Evolutionary conservation across 2,888 invertebrate species (phyloP), one percentile per base, ranked within the genome.

Genomic region (Drosophila paranaensis): DNA sequence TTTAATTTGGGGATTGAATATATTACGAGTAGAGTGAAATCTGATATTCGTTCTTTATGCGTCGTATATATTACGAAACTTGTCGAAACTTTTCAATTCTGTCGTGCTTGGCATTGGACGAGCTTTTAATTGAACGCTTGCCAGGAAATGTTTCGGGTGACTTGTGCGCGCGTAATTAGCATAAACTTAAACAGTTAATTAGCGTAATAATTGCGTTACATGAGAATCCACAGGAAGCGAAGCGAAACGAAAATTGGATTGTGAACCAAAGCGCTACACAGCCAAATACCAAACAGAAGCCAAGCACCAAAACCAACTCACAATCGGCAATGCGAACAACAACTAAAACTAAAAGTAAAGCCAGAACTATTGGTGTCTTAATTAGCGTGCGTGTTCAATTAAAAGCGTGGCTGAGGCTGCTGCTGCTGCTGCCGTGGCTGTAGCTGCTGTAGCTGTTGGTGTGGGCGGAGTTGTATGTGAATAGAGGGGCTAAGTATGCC

Each of bases 301-400:
- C 48, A 57, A 16, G n/a, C 33, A 27, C 40, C 8, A 53, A 51
- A 39, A 54, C 60, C 42, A 43, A 43, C 43, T 43, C 54, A 66
- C 65, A 66, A 77, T 66, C 58, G 54, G 61, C 56, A 82, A 58
- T 60, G 57, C 60, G 67, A 75, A 63, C 62, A 55, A 58, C 71
- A 72, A 71, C 45, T 25, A 25, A 45, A 45, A 50, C 69, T 82
- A 66, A 76, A 71, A 66, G 67, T 65, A 79, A 79, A 82, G 77
- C 85, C 74, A 71, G 77, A 87, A 84, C 88, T 85, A 87, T 87
- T 87, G 88, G 89, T 74, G 82, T 82, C 85, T 82, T 87, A 86
- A 86, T 86, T 86, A 87, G 85, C 82, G 78, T 87, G 85, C 85
- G 85, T 86, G 85, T 84, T 85, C 84, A 84, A 85, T 85, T 85